These are phyloP conservation scores for Arge pagana DNA, from an alignment of 2,888 invertebrate species.

Conservation along the genomic window DNA sequence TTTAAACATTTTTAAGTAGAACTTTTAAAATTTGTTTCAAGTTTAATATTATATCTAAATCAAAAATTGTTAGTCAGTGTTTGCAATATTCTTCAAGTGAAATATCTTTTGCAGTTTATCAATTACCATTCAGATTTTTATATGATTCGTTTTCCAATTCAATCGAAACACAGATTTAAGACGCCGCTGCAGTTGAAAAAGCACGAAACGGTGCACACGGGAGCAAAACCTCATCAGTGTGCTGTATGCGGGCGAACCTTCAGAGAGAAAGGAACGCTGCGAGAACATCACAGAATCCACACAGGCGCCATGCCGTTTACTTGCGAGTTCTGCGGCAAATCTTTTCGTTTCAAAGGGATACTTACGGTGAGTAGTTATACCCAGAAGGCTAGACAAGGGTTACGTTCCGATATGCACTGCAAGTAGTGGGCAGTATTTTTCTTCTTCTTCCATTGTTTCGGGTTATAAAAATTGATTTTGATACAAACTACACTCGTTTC, in stretches of 20 bases:
- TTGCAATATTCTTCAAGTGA: neutral
- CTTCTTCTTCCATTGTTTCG: too few relatives aligned
- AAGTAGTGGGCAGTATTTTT: too few relatives aligned
- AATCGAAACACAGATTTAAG: constrained; percentile 57
- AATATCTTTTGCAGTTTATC: neutral
- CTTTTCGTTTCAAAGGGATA: constrained; percentile 77
- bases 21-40: constrained; percentile 6
- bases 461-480: too few relatives aligned
- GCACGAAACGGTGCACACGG: constrained; percentile 65
- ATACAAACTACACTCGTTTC: too few relatives aligned
- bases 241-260: constrained; percentile 67
- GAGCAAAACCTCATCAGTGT: constrained; percentile 66
- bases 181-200: constrained; percentile 63
- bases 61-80: neutral
- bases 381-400: too few relatives aligned
- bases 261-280: constrained; percentile 72
- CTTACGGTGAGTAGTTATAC: constrained; percentile 63
- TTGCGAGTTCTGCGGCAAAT: constrained; percentile 76
- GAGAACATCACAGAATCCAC: constrained; percentile 76
- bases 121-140: neutral
- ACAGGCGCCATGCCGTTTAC: constrained; percentile 79
- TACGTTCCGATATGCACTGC: too few relatives aligned
- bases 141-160: constrained; percentile 3
- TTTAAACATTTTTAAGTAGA: neutral
- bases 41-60: neutral